A percentile compares a stretch with the other conserved stretches of the same genome.
phyloP scores from a whole-genome alignment of 2,888 invertebrate species.

The Melipona beecheii region DNA sequence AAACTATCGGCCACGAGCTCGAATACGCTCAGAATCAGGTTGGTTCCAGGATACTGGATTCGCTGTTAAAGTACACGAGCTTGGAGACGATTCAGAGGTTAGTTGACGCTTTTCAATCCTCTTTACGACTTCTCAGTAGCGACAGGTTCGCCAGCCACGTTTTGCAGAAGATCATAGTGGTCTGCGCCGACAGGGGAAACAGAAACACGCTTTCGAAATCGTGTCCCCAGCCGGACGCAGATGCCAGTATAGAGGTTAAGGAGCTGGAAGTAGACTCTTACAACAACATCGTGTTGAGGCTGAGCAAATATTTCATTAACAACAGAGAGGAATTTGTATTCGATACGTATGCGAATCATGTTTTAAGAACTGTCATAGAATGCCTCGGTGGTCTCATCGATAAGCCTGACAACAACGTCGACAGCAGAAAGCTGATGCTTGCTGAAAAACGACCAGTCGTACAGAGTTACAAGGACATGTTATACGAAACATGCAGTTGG shows the following conservation, averaged over 20 bases:
- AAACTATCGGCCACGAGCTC: conserved; percentile 89
- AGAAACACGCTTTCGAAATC: conserved; percentile 48
- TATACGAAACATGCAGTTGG: conserved; percentile 80
- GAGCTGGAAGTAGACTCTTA: conserved; percentile 84
- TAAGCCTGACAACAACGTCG: conserved; percentile 39
- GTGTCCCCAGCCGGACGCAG: conserved; percentile 41
- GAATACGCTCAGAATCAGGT: conserved; percentile 92
- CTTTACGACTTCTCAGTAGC: conserved; percentile 89
- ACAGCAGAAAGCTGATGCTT: conserved; percentile 49
- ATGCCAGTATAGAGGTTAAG: conserved; percentile 50
- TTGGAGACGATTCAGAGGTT: conserved; percentile 88
- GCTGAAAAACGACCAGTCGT: conserved; percentile 74
- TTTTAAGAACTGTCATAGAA: conserved; percentile 90
- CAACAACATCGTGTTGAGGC: conserved; percentile 88
- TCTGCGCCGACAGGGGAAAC: conserved; percentile 86
- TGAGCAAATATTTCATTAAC: conserved; percentile 91
- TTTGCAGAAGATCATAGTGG: conserved; percentile 88
- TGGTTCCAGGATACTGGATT: conserved; percentile 91
- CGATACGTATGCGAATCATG: conserved; percentile 91
- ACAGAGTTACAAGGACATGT: conserved; percentile 84
- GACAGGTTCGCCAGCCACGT: conserved; percentile 93
- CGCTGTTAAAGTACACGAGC: conserved; percentile 89
- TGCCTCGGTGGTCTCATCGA: conserved; percentile 88
- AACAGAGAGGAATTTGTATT: conserved; percentile 94
- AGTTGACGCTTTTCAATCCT: conserved; percentile 87